Base-by-base conservation (phyloP, 2,797 vertebrate genomes). In the Tachyglossus aculeatus region DNA sequence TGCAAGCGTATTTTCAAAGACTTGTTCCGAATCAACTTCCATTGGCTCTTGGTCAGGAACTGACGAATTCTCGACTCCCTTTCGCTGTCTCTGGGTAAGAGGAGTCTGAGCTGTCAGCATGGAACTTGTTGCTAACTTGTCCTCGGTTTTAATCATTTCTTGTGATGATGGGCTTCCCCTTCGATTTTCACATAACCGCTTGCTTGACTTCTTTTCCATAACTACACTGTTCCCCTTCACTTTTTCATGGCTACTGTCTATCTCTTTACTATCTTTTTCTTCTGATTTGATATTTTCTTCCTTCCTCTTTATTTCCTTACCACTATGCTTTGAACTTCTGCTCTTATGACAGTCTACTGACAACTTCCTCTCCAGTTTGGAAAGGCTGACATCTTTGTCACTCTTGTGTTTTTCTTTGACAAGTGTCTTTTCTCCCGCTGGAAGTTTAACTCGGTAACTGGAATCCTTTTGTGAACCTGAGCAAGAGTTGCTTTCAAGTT, bases 401-500 rank as follows among this genome's bases (percentile, higher is more conserved):
- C 92, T 86, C 88, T 88, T 95, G 3, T 80, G 80, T 75, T 95
- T 98, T 2, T 94, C 90, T 88, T 93, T 96, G n/a, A 74, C n/a
- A 15, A 67, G 27, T 0, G 85, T 69, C 79, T 93, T 96, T 74
- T 96, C 95, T 18, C 71, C 74, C 34, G 71, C 60, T 13, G 84
- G 77, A 10, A 81, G 45, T 48, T 91, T 94, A 18, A 78, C 50
- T 68, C 58, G 90, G 57, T 92, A 91, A 77, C 75, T 67, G 0
- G 41, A 21, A 41, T 94, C 93, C 84, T 89, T 94, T 50, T 90
- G 91, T 2, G 84, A 45, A 53, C 79, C 21, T 37, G 75, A 81
- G 2, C 80, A 39, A 0, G 27, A 2, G 31, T 51, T 61, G 50
- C 59, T 76, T 47, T 89, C 66, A 32, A 40, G 24, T 1, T 66